These are phyloP conservation scores for Hypotaenidia okinawae DNA, from an alignment of 2,797 vertebrate genomes.

Conservation along the genomic window DNA sequence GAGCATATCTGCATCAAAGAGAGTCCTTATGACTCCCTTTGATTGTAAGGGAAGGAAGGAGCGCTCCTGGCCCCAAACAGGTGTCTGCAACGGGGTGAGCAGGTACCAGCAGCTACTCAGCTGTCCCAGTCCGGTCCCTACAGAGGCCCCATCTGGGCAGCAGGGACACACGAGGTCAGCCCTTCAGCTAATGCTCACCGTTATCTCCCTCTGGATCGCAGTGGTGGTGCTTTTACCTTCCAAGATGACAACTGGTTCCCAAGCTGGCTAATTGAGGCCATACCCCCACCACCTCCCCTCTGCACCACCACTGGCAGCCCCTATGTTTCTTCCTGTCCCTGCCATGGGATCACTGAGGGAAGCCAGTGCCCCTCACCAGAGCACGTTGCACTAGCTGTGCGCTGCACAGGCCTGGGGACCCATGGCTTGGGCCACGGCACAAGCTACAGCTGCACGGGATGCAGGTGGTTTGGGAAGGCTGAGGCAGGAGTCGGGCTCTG, in stretches of 20 bases:
- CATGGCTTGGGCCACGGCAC: neutral
- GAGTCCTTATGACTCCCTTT: neutral
- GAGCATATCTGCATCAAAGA: neutral
- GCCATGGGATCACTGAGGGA: neutral
- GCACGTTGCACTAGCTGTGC: accelerated
- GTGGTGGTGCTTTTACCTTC: neutral
- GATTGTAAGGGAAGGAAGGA: neutral
- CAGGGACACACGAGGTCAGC: accelerated
- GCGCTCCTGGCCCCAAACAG: neutral
- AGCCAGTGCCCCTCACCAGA: neutral
- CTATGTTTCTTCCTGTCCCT: neutral
- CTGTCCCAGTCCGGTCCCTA: neutral
- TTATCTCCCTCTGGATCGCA: neutral
- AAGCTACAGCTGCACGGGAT: accelerated
- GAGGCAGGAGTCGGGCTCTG: accelerated
- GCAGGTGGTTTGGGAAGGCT: neutral
- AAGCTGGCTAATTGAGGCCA: neutral
- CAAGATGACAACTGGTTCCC: neutral
- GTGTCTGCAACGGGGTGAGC: neutral
- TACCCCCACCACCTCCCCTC: accelerated
- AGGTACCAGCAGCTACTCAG: neutral
- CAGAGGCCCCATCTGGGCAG: accelerated
- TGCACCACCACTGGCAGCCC: neutral
- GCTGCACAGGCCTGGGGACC: accelerated
- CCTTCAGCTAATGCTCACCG: accelerated